Conservation (phyloP, 1,140 invertebrate genomes). For the Nymphalis io region DNA sequence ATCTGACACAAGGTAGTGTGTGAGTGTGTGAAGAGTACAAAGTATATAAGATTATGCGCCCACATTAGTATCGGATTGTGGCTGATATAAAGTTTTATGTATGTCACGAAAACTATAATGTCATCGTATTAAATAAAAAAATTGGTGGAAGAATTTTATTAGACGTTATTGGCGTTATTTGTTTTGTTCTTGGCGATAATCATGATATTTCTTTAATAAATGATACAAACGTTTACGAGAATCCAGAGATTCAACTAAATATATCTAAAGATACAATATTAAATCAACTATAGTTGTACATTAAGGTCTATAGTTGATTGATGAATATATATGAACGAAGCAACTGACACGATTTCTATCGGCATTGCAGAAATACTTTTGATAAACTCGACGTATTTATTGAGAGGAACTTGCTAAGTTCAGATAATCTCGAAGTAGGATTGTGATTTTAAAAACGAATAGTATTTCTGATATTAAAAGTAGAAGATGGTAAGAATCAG, state of each 20-base stretch:
- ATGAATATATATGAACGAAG: conserved; percentile 2
- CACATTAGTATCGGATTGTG: conserved; percentile 31
- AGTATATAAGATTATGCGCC: conserved; percentile 28
- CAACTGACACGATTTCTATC: conserved; percentile 14
- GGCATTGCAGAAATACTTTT: conserved; percentile 8
- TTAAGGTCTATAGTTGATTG: background rate
- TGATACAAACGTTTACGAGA: background rate
- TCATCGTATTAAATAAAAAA: conserved; percentile 26
- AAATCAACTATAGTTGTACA: background rate
- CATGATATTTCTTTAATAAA: background rate
- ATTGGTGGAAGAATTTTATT: background rate
- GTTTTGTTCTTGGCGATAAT: background rate
- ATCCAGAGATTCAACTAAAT: no score
- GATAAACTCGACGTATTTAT: background rate
- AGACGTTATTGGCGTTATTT: background rate
- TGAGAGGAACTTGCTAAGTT: background rate
- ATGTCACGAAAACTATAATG: conserved; percentile 29
- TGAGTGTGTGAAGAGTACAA: conserved; percentile 13
- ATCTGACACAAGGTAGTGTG: background rate
- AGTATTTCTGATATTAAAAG: background rate
- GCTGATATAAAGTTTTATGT: conserved; percentile 33
- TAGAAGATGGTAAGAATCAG: background rate
- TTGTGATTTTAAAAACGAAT: conserved; percentile 1
- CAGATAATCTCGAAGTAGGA: background rate
- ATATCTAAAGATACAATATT: no score